Evolutionary conservation across 2,113 vertebrate species (phyloP).

Genomic region (Pholis gunnellus): DNA sequence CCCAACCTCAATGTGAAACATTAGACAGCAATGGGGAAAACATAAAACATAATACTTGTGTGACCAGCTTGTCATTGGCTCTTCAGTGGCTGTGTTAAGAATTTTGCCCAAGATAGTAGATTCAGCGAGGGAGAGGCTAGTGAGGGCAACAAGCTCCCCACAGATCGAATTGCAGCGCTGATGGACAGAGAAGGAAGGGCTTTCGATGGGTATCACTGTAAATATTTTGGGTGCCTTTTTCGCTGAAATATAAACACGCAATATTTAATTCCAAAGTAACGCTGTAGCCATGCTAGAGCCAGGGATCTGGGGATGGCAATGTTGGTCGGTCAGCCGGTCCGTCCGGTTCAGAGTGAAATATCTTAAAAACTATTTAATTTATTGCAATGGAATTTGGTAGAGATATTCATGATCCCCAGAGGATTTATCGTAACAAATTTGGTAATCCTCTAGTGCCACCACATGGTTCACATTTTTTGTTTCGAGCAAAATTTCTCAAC

Average conservation of each 20-base stretch:
- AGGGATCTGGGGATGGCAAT: background rate
- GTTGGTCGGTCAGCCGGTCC: background rate
- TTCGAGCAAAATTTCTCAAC: background rate
- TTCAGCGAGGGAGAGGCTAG: slow-evolving; percentile 69
- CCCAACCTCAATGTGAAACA: slow-evolving; percentile 87
- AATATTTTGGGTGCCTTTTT: slow-evolving; percentile 63
- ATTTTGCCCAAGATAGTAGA: slow-evolving; percentile 83
- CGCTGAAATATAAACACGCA: slow-evolving; percentile 35
- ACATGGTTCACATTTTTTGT: background rate
- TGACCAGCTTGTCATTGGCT: slow-evolving; percentile 87
- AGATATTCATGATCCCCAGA: background rate
- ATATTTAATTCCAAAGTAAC: slow-evolving; percentile 31
- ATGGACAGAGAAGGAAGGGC: slow-evolving; percentile 48
- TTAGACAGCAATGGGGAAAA: slow-evolving; percentile 88
- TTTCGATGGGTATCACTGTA: slow-evolving; percentile 50
- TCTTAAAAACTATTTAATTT: background rate
- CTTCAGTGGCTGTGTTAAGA: slow-evolving; percentile 81
- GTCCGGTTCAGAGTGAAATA: background rate
- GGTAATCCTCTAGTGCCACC: background rate
- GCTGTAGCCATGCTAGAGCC: background rate
- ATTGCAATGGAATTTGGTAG: background rate
- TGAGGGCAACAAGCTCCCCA: slow-evolving; percentile 54
- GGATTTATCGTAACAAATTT: background rate
- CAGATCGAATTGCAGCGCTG: slow-evolving; percentile 62
- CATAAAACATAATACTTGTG: slow-evolving; percentile 91